Conservation (phyloP, 2,113 vertebrate genomes). For the Hypocryptadius cinnamomeus region DNA sequence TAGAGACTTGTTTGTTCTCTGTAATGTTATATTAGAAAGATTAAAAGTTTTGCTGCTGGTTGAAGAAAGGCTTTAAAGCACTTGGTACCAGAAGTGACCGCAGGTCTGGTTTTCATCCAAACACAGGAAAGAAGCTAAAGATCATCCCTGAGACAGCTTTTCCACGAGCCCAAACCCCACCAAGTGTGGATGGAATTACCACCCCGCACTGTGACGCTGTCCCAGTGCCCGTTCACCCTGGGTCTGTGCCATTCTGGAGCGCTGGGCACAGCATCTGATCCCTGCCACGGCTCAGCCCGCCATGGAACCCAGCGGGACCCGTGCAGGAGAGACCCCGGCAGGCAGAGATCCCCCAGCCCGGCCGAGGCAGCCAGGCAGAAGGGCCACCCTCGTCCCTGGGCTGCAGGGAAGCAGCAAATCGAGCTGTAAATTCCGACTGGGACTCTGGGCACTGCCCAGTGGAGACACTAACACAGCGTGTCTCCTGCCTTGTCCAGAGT, state of each 20-base stretch:
- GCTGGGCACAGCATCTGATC: accelerated
- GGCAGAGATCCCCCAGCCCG: accelerated
- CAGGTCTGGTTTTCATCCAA: slow-evolving; percentile 43
- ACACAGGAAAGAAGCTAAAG: not conserved
- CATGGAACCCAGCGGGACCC: accelerated
- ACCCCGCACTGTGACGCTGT: accelerated
- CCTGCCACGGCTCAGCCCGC: not conserved
- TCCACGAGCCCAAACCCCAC: not conserved
- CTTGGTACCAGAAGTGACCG: slow-evolving; percentile 14
- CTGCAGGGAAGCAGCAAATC: not conserved
- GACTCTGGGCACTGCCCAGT: slow-evolving; percentile 49
- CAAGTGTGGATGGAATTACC: not conserved
- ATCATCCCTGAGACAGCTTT: not conserved
- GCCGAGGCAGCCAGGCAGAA: accelerated
- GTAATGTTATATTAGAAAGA: slow-evolving; percentile 47
- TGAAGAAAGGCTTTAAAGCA: slow-evolving; percentile 27
- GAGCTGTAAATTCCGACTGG: slow-evolving; percentile 13
- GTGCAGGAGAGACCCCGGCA: not conserved
- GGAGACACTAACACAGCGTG: slow-evolving; percentile 59
- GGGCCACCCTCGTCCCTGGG: not conserved
- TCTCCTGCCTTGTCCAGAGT: slow-evolving; percentile 59
- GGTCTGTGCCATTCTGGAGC: not conserved
- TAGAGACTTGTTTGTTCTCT: slow-evolving; percentile 54
- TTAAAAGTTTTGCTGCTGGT: not conserved
- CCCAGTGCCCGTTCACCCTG: accelerated